Conservation (phyloP, 2,113 vertebrate genomes). For the Rattus norvegicus region GRCr8 NC_086020.1:247598501-247599000, state of each 20-base stretch:
- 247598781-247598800: slow-evolving; percentile 51
- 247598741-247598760: slow-evolving; percentile 65
- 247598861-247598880: neutral
- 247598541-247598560: neutral
- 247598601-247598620: slow-evolving; percentile 58
- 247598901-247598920: neutral
- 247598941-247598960: neutral
- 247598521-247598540: neutral
- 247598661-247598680: slow-evolving; percentile 48
- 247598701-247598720: slow-evolving; percentile 63
- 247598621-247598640: slow-evolving; percentile 52
- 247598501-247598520: neutral
- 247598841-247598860: slow-evolving; percentile 43
- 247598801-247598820: slow-evolving; percentile 47
- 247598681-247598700: slow-evolving; percentile 67
- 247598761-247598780: slow-evolving; percentile 69
- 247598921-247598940: neutral
- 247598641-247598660: slow-evolving; percentile 60
- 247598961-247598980: neutral
- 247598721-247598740: slow-evolving; percentile 52
- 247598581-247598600: slow-evolving; percentile 31
- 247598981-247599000: neutral
- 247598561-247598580: slow-evolving; percentile 8
- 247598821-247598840: slow-evolving; percentile 52
- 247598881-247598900: neutral